Evolutionary conservation across 1,140 invertebrate genomes (phyloP), one percentile per base, ranked within the genome.

Genomic region (Drosophila pectinifera): DNA sequence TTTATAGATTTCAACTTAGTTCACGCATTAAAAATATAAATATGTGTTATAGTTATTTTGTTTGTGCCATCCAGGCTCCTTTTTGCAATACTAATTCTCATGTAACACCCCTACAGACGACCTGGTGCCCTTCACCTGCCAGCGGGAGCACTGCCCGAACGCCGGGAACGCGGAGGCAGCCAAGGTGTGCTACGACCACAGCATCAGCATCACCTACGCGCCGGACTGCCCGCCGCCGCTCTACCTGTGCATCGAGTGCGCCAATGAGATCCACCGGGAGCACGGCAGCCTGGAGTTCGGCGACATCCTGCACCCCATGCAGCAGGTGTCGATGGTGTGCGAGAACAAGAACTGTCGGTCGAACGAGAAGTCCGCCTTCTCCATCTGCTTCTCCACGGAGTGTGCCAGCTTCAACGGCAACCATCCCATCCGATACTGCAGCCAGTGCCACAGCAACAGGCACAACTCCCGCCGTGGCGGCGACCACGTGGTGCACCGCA

Each of bases 271-370:
- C 73, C 96, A 95, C 90, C 94, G 96, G 38, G 96, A 95, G 92
- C 96, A 95, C 93, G 96, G 95, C 13, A 96, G 97, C 92, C 96
- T 98, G 91, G 95, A 97, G 81, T 97, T 97, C 92, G 96, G 97
- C 81, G 98, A 98, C 92, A 96, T 99, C 78, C 94, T 99, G 49
- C 97, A 98, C 92, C 98, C 98, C 1, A 98, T 98, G 95, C 97
- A 97, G 90, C 97, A 98, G 94, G 96, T 98, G 13, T 97, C 97
- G 1, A 96, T 97, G 94, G 95, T 97, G 53, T 99, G 98, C 93
- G 98, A 99, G 93, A 99, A 99, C 92, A 99, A 99, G 97, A 99
- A 98, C 90, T 99, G 99, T 92, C 95, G 97, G 57, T 96, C 97
- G 0, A 94, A 94, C 10, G 97, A 99, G 68, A 99, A 99, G 92